Percentiles rank a stretch among this genome's conserved stretches.
phyloP scores from a whole-genome alignment of 2,797 vertebrate genomes.

The Anomalospiza imberbis region DNA sequence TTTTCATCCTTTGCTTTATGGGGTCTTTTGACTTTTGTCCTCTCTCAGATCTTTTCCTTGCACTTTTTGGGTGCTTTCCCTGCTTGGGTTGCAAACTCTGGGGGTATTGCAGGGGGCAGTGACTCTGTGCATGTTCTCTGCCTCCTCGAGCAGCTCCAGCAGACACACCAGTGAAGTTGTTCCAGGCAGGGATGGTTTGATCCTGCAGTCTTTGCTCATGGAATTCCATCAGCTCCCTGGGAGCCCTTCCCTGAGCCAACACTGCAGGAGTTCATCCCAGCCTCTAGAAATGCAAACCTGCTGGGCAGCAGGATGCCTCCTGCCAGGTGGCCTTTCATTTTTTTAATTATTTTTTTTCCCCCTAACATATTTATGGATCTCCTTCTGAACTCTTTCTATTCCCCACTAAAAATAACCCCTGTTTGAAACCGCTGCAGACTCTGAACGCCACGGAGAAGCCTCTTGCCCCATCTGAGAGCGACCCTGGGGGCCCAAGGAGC shows the following conservation, averaged over 20 bases:
- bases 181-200: neutral
- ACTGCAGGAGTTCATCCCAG: neutral
- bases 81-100: neutral
- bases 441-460: slow-evolving; percentile 68
- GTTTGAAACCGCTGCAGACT: slow-evolving; percentile 64
- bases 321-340: neutral
- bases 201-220: neutral
- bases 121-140: neutral
- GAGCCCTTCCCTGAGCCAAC: neutral
- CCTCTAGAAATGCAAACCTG: neutral
- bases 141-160: neutral
- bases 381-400: neutral
- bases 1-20: neutral
- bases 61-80: neutral
- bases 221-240: neutral
- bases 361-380: neutral
- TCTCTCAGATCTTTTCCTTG: neutral
- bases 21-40: neutral
- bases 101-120: neutral
- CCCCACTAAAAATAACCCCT: neutral
- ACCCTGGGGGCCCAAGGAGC: slow-evolving; percentile 59
- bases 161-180: neutral
- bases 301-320: neutral
- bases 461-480: slow-evolving; percentile 22
- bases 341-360: neutral